Evolutionary conservation across 2,888 invertebrate species (phyloP).

Genomic region (Habroteleia sp.): DNA sequence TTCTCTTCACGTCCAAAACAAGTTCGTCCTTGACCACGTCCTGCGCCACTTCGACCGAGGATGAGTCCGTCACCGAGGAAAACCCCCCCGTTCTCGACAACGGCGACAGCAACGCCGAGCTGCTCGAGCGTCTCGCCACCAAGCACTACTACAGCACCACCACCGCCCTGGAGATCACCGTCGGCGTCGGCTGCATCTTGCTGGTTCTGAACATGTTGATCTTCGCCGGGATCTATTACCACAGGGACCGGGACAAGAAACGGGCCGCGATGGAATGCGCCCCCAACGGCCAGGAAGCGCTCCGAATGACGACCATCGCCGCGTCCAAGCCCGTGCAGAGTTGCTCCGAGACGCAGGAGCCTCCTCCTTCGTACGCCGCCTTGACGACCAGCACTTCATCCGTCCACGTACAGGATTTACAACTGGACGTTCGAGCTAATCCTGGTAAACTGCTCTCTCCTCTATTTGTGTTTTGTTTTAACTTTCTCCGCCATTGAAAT

Average conservation of each 20-base stretch:
- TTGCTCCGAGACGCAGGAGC: conserved; percentile 78
- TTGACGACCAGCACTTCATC: conserved; percentile 78
- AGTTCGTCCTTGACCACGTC: conserved; percentile 73
- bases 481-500: too few relatives aligned
- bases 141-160: conserved; percentile 86
- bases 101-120: conserved; percentile 82
- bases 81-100: conserved; percentile 75
- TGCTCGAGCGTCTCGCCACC: conserved; percentile 82
- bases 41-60: conserved; percentile 73
- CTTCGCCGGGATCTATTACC: conserved; percentile 89
- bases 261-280: conserved; percentile 74
- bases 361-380: conserved; percentile 83
- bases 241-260: conserved; percentile 84
- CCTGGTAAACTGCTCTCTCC: conserved; percentile 39
- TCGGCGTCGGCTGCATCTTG: conserved; percentile 88
- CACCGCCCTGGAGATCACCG: conserved; percentile 89
- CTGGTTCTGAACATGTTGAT: conserved; percentile 88
- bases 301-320: conserved; percentile 79
- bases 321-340: conserved; percentile 78
- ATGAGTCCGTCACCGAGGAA: conserved; percentile 74
- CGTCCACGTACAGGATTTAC: conserved; percentile 55
- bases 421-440: conserved; percentile 34
- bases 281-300: conserved; percentile 77
- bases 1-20: conserved; percentile 73
- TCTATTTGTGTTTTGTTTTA: too few relatives aligned